Percentiles rank a stretch among this genome's conserved stretches.
Evolutionary conservation across 2,888 invertebrate genomes (phyloP).

Genomic region (Ellobium chinense): DNA sequence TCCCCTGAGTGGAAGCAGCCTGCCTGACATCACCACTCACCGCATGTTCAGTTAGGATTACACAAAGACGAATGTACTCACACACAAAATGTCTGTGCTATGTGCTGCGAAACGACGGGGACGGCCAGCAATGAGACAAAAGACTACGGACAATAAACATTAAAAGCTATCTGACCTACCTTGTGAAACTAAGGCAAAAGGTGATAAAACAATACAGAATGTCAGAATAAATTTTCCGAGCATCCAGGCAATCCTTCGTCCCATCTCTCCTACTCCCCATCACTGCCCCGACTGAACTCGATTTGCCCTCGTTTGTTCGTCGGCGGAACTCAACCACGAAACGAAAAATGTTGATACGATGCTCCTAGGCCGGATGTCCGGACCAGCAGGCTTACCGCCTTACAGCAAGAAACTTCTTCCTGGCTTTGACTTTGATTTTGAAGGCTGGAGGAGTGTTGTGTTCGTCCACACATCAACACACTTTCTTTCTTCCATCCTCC

Average conservation of each 20-base stretch:
- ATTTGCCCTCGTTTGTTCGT: background rate
- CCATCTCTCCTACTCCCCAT: slow-evolving; percentile 37
- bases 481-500: too few relatives aligned
- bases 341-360: background rate
- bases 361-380: slow-evolving; percentile 13
- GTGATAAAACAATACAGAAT: background rate
- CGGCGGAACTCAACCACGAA: slow-evolving; percentile 2
- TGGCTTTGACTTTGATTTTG: too few relatives aligned
- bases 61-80: slow-evolving; percentile 22
- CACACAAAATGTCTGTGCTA: background rate
- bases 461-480: too few relatives aligned
- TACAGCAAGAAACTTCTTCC: too few relatives aligned
- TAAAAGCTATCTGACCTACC: too few relatives aligned
- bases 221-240: slow-evolving; percentile 16
- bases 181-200: background rate
- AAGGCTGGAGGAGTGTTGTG: too few relatives aligned
- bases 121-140: background rate
- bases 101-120: background rate
- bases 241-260: slow-evolving; percentile 12
- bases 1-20: background rate
- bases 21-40: slow-evolving; percentile 3
- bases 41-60: background rate
- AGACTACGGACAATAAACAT: background rate
- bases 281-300: slow-evolving; percentile 7
- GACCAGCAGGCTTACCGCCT: background rate